phyloP scores from a whole-genome alignment of 1,140 invertebrate genomes.

The Penaeus indicus region DNA sequence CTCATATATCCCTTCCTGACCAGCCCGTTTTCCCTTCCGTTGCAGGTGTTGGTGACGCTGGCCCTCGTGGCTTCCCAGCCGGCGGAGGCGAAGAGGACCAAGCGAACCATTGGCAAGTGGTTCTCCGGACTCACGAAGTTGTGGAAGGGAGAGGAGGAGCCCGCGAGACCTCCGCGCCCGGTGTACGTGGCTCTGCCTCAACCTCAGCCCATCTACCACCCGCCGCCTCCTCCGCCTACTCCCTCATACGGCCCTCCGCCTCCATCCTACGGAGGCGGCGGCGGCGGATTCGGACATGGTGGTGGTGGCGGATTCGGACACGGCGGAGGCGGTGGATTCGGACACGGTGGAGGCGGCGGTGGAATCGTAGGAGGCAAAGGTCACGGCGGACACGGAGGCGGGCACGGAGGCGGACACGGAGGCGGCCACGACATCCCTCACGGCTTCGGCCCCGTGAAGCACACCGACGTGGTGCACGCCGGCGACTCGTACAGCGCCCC shows the following conservation, averaged over 20 bases:
- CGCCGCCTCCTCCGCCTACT: background rate
- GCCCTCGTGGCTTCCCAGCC: background rate
- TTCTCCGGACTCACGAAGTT: conserved; percentile 20
- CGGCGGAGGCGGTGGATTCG: conserved; percentile 3
- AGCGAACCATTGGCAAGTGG: conserved; percentile 41
- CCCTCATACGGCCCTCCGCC: conserved; percentile 2
- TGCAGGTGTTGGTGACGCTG: conserved; percentile 23
- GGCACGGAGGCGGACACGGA: conserved; percentile 37
- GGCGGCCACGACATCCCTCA: conserved; percentile 43
- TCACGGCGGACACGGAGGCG: conserved; percentile 22
- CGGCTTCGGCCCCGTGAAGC: conserved; percentile 60
- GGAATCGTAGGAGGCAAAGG: background rate
- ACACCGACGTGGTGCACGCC: conserved; percentile 42
- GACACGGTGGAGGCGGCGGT: conserved; percentile 30
- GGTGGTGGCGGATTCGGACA: conserved; percentile 33
- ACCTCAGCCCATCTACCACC: conserved; percentile 19
- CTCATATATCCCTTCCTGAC: background rate
- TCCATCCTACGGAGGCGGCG: conserved; percentile 9
- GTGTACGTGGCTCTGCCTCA: conserved; percentile 14
- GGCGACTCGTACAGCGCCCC: conserved; percentile 12
- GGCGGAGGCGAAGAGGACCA: background rate
- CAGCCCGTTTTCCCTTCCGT: background rate
- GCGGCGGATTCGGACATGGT: conserved; percentile 1
- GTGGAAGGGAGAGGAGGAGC: conserved; percentile 5
- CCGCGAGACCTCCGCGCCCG: background rate